Conservation (phyloP, 2,888 invertebrate species). For the Luperina testacea region DNA sequence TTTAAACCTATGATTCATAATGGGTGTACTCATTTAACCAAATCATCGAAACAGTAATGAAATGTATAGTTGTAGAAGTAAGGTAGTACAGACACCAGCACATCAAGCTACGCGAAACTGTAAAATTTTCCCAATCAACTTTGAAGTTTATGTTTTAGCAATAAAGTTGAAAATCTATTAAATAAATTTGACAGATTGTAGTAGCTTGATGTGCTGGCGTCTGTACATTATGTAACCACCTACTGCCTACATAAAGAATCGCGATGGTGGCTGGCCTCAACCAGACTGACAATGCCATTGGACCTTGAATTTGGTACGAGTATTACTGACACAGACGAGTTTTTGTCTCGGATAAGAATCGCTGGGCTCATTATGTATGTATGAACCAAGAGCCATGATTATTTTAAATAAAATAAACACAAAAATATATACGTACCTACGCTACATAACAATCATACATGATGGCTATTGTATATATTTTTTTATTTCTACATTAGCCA, state of each 20-base stretch:
- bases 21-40: conserved; percentile 16
- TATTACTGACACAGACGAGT: conserved; percentile 78
- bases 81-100: conserved; percentile 20
- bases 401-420: conserved; percentile 80
- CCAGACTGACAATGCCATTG: conserved; percentile 70
- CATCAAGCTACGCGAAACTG: too few relatives aligned
- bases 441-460: conserved; percentile 53
- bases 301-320: conserved; percentile 75
- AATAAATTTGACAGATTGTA: too few relatives aligned
- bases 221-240: conserved; percentile 29
- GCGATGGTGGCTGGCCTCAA: conserved; percentile 70
- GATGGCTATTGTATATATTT: conserved; percentile 72
- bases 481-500: conserved; percentile 71
- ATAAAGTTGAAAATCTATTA: too few relatives aligned
- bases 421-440: conserved; percentile 64
- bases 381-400: conserved; percentile 79
- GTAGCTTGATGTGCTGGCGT: too few relatives aligned
- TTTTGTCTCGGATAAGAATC: conserved; percentile 83
- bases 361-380: conserved; percentile 79
- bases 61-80: conserved; percentile 37
- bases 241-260: conserved; percentile 63
- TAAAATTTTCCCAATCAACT: too few relatives aligned
- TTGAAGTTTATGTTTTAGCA: too few relatives aligned
- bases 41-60: conserved; percentile 30
- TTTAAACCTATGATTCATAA: conserved; percentile 44